A percentile compares a stretch with the other conserved stretches of the same genome.
phyloP scores from a whole-genome alignment of 2,888 invertebrate species.

The Phaonia tiefii region DNA sequence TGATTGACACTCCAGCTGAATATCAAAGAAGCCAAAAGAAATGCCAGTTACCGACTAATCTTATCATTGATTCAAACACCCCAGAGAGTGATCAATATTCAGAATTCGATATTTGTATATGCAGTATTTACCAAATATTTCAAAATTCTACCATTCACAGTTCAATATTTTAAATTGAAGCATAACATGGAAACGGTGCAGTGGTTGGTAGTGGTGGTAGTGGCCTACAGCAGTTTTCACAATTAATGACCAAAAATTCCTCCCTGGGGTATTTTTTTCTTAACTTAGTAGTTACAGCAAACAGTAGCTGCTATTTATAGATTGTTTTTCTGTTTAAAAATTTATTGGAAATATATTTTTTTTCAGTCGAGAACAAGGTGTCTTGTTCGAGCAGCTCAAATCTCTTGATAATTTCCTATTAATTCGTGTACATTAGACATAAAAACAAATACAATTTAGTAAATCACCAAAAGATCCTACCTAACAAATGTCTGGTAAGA shows the following conservation, averaged over 20 bases:
- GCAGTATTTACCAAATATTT: conserved; percentile 63
- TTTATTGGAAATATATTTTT: conserved; percentile 7
- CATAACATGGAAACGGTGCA: conserved; percentile 11
- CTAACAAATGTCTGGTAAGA: not conserved
- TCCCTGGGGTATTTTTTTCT: conserved; percentile 31
- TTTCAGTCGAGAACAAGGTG: no score
- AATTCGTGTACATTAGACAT: no score
- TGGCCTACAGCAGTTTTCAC: conserved; percentile 8
- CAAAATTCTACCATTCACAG: not conserved
- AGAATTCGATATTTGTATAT: not conserved
- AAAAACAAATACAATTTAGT: no score
- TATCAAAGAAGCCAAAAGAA: conserved; percentile 21
- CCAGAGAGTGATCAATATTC: conserved; percentile 73
- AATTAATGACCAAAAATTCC: not conserved
- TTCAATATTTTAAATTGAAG: conserved; percentile 55
- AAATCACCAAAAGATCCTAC: not conserved
- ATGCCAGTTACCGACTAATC: conserved; percentile 15
- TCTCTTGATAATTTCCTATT: no score
- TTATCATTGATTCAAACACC: conserved; percentile 57
- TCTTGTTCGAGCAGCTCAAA: no score
- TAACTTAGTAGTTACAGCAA: conserved; percentile 2
- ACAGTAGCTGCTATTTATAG: conserved; percentile 17
- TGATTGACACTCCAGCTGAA: conserved; percentile 71
- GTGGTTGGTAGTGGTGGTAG: not conserved
- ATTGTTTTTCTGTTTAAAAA: conserved; percentile 33